A percentile compares a stretch with the other conserved stretches of the same genome.
Conservation (phyloP, 2,113 vertebrate genomes). For the Ramphastos sulfuratus region DNA sequence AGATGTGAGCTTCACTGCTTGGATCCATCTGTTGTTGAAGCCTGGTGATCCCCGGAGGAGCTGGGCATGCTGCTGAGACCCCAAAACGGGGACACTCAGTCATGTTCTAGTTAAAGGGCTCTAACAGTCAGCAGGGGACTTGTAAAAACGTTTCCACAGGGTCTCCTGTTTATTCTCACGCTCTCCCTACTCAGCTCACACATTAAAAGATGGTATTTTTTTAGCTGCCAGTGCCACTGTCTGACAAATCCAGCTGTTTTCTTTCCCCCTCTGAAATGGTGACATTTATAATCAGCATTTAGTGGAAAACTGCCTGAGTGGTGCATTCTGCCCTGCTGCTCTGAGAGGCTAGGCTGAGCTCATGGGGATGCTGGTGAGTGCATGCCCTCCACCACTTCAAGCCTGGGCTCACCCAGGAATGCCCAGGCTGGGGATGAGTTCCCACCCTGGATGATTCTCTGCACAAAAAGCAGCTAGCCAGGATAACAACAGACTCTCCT, state of each 20-base stretch:
- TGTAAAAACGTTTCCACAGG: slow-evolving; percentile 51
- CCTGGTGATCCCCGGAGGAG: not conserved
- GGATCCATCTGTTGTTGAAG: slow-evolving; percentile 5
- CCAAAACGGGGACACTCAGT: not conserved
- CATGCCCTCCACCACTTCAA: not conserved
- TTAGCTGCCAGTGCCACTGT: slow-evolving; percentile 32
- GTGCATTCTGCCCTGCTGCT: not conserved
- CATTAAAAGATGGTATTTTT: slow-evolving; percentile 54
- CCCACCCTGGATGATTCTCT: not conserved
- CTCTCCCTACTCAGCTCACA: slow-evolving; percentile 15
- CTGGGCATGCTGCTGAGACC: not conserved
- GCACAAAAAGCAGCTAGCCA: not conserved
- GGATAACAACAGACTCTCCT: not conserved
- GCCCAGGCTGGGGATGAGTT: not conserved
- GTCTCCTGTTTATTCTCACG: slow-evolving; percentile 26
- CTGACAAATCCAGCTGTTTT: slow-evolving; percentile 49
- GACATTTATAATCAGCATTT: slow-evolving; percentile 14
- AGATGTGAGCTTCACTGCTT: not conserved
- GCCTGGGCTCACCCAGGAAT: not conserved
- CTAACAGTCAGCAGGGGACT: slow-evolving; percentile 40
- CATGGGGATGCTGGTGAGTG: not conserved
- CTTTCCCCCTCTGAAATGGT: slow-evolving; percentile 34
- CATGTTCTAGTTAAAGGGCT: slow-evolving; percentile 55
- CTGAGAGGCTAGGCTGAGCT: not conserved
- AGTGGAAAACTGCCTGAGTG: not conserved